A percentile compares a stretch with the other conserved stretches of the same genome.
Conservation (phyloP, 2,113 vertebrate genomes). For the Gambusia holbrooki region DNA sequence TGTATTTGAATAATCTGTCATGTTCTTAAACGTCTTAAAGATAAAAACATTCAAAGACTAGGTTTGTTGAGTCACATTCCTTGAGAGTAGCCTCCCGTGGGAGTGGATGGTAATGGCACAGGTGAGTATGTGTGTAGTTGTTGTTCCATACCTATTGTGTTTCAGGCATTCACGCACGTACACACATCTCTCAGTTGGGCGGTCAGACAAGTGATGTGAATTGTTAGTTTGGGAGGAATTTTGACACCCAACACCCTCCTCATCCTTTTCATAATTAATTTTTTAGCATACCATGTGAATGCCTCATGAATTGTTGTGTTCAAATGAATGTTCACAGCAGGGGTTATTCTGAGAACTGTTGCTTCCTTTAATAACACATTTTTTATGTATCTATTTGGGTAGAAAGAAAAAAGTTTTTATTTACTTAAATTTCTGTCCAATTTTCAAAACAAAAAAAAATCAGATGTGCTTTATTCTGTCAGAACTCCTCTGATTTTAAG, state of each 20-base stretch:
- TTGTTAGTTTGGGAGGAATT: background rate
- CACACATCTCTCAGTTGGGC: background rate
- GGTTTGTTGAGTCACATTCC: conserved; percentile 42
- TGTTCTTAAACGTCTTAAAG: conserved; percentile 27
- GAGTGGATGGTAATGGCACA: conserved; percentile 33
- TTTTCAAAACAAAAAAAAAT: too few relatives aligned
- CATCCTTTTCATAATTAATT: background rate
- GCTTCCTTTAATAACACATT: too few relatives aligned
- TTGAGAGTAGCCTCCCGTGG: conserved; percentile 18
- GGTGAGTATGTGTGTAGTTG: conserved; percentile 42
- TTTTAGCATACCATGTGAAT: background rate
- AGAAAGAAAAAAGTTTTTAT: too few relatives aligned
- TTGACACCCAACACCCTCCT: background rate
- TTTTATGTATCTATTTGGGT: too few relatives aligned
- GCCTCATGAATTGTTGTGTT: too few relatives aligned
- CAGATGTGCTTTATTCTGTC: too few relatives aligned
- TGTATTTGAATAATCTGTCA: conserved; percentile 42
- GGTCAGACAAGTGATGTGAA: background rate
- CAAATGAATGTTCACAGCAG: background rate
- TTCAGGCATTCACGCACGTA: background rate
- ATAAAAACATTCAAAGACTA: conserved; percentile 9
- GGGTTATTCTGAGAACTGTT: too few relatives aligned
- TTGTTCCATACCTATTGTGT: conserved; percentile 7
- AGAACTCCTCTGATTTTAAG: too few relatives aligned
- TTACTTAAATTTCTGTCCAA: too few relatives aligned